Evolutionary conservation across 2,797 vertebrate species (phyloP), one percentile per base, ranked within the genome.

Genomic region (Rhynchonycteris naso): DNA sequence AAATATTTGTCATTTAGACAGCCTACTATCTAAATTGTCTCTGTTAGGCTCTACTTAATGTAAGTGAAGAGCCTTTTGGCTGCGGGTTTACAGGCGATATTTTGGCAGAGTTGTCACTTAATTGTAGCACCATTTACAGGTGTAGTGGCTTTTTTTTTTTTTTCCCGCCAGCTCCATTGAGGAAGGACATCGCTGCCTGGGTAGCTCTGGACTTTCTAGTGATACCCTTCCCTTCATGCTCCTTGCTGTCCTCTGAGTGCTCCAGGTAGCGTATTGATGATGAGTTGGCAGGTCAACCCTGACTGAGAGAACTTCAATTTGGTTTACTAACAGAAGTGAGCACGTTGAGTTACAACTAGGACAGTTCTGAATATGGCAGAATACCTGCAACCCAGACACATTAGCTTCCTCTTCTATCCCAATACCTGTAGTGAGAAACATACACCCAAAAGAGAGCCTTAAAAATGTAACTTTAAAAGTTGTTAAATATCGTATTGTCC

Each of bases 381-480:
- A 6, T 38, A 1, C 33, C 63, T 71, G 26, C 19, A 43, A 35
- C 30, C 19, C 59, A 22, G 71, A 4, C 35, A 4, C 14, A 15
- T 81, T 38, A 68, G 22, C 79, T 88, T 83, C 18, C 14, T 90
- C 33, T 90, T 79, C 26, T 59, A 15, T 61, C 30, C 30, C 2
- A 8, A 7, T 11, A 38, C 6, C 19, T 69, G 7, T 14, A 26
- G 63, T 58, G 28, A 63, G 71, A 83, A 76, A 71, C 16, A 47
- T 7, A 21, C 13, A 54, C 14, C 33, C 14, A 13, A 24, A 75
- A 83, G 4, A 54, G 7, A 19, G 14, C 50, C 56, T 65, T 15
- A 38, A 71, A 84, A 91, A 76, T 38, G 0, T 43, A 78, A 79
- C 91, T 81, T 1, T 54, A 71, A 84, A 85, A 93, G 47, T 61